These are phyloP conservation scores for Lasioglossum calceatum DNA, from an alignment of 2,888 invertebrate species.

Conservation along the genomic window DNA sequence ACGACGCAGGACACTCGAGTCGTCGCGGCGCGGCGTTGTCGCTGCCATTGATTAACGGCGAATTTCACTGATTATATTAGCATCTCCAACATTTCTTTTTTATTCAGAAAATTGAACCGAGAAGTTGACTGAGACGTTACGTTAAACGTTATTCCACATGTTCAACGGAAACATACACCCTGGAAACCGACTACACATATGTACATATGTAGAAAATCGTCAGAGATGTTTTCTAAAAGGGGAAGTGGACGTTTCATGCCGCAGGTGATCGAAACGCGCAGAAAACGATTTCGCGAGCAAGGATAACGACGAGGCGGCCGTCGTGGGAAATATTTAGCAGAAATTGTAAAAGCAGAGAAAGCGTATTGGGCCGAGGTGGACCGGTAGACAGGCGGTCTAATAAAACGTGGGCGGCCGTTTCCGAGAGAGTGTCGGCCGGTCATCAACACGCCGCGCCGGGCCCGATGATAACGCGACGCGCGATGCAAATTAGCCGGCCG, in stretches of 20 bases:
- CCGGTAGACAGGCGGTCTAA: neutral
- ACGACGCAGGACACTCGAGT: neutral
- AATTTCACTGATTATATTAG: slow-evolving; percentile 20
- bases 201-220: neutral
- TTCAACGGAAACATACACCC: no score
- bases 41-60: slow-evolving; percentile 5
- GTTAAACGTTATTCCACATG: no score
- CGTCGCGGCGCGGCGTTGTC: neutral
- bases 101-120: no score
- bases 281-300: neutral
- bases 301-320: neutral
- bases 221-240: neutral
- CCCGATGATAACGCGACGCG: slow-evolving; percentile 56
- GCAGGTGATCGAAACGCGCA: neutral
- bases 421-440: slow-evolving; percentile 42
- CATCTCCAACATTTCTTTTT: neutral
- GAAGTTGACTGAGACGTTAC: no score
- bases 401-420: slow-evolving; percentile 37
- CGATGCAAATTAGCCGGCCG: slow-evolving; percentile 68
- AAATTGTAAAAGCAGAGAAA: slow-evolving; percentile 8
- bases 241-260: neutral
- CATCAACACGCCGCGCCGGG: slow-evolving; percentile 54
- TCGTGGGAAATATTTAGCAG: slow-evolving; percentile 7
- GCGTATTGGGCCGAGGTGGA: neutral
- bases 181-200: neutral